Base-by-base conservation (phyloP, 2,797 vertebrate genomes). In the Eremophila alpestris region DNA sequence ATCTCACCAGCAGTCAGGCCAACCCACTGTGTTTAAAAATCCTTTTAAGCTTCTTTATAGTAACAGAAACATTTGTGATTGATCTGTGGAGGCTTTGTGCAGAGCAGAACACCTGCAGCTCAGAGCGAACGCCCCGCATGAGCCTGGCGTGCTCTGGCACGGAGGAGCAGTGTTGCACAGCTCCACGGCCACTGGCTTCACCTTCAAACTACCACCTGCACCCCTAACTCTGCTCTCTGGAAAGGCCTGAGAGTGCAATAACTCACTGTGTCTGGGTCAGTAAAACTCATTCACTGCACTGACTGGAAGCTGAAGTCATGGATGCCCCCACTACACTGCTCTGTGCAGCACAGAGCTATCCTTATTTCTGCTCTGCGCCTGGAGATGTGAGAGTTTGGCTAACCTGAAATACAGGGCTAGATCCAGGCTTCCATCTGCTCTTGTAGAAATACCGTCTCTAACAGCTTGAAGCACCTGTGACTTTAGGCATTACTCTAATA, bases 21-120 rank as follows among this genome's bases (percentile, higher is more conserved):
- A 30, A 93, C 38, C 86, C 83, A 63, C 95, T 95, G 83, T 41
- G 94, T 86, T 97, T 97, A 97, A 97, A 97, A 97, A 98, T 96
- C 96, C 95, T 94, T 97, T 97, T 97, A 98, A 97, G 97, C 97
- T 95, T 96, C 95, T 97, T 98, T 97, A 97, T 96, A 85, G 97
- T 56, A 97, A 96, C 94, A 96, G 97, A 96, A 97, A 97, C 91
- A 95, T 96, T 97, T 94, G 93, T 90, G 94, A 92, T 90, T 93
- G 96, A 97, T 97, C 97, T 97, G 96, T 97, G 96, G 97, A 97
- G 96, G 94, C 88, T 96, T 96, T 95, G 95, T 95, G 49, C 49
- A 29, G 67, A 16, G 13, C 82, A 78, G 97, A 97, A 96, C 98
- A 98, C 97, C 98, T 98, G 97, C 11, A 19, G 93, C 84, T 95